A percentile compares a stretch with the other conserved stretches of the same genome.
Evolutionary conservation across 2,797 vertebrate genomes (phyloP).

Genomic region (Coccyzus lansbergi): DNA sequence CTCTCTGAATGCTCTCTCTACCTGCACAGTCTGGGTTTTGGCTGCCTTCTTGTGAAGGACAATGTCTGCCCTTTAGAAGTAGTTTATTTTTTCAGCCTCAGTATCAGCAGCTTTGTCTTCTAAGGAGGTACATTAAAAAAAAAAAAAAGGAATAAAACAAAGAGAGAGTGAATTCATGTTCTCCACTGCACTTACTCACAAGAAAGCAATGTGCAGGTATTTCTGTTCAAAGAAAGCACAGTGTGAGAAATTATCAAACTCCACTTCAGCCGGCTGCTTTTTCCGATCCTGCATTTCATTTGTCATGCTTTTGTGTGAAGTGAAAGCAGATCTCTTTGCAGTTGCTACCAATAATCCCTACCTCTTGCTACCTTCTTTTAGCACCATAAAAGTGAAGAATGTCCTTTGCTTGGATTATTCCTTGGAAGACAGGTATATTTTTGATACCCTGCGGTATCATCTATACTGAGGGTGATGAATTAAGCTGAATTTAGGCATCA

Average conservation of each 20-base stretch:
- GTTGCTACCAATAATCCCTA: neutral
- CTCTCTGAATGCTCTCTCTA: neutral
- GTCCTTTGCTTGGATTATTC: neutral
- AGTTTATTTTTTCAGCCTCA: neutral
- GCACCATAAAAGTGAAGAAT: neutral
- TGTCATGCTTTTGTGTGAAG: neutral
- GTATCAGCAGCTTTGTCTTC: neutral
- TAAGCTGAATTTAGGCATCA: neutral
- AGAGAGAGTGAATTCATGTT: conserved; percentile 22
- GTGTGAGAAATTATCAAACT: conserved; percentile 19
- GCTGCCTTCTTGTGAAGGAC: neutral
- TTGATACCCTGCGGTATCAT: neutral
- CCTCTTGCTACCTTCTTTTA: neutral
- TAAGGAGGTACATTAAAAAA: neutral
- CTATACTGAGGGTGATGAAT: neutral
- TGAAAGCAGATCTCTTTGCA: neutral
- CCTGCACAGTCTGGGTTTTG: neutral
- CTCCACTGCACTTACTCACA: conserved; percentile 23
- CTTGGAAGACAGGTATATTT: neutral
- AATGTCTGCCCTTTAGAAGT: neutral
- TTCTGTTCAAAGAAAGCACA: neutral
- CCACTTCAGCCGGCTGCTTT: conserved; percentile 29
- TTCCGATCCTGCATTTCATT: conserved; percentile 13
- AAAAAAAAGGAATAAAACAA: neutral
- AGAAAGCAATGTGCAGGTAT: conserved; percentile 33